phyloP scores from a whole-genome alignment of 2,113 vertebrate genomes.

The Channa argus region DNA sequence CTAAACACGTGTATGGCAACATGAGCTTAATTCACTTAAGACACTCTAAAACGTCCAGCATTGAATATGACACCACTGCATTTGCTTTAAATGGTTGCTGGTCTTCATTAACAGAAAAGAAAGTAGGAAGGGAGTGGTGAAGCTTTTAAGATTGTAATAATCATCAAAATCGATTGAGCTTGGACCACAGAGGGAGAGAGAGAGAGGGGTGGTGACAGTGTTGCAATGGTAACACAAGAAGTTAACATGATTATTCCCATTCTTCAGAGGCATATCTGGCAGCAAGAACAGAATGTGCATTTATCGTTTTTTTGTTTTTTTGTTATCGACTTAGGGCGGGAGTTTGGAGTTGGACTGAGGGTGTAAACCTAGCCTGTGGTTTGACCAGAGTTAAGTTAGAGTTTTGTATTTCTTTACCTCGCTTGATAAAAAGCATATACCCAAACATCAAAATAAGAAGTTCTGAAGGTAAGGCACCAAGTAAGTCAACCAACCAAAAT shows the following conservation, averaged over 20 bases:
- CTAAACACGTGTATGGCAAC: slow-evolving; percentile 35
- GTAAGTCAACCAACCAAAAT: background rate
- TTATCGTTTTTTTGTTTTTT: slow-evolving; percentile 48
- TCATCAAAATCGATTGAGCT: slow-evolving; percentile 44
- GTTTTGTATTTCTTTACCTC: too few species aligned
- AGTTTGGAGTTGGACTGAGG: too few species aligned
- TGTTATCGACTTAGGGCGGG: too few species aligned
- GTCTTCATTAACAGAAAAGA: slow-evolving; percentile 49
- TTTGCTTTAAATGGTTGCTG: slow-evolving; percentile 57
- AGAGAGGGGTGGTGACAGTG: slow-evolving; percentile 9
- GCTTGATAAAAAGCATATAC: too few species aligned
- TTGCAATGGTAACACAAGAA: slow-evolving; percentile 54
- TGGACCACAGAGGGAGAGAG: slow-evolving; percentile 1
- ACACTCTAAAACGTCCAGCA: slow-evolving; percentile 30
- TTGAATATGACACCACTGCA: slow-evolving; percentile 52
- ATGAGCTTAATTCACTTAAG: slow-evolving; percentile 52
- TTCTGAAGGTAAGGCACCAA: background rate
- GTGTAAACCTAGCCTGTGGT: too few species aligned
- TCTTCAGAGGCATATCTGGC: slow-evolving; percentile 34
- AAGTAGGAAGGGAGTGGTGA: slow-evolving; percentile 41
- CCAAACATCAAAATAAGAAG: too few species aligned
- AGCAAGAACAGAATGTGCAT: slow-evolving; percentile 40
- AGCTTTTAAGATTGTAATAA: slow-evolving; percentile 67
- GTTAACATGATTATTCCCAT: slow-evolving; percentile 54
- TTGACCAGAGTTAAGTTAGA: too few species aligned